Evolutionary conservation across 2,797 vertebrate genomes (phyloP).

Genomic region (Falco peregrinus): DNA sequence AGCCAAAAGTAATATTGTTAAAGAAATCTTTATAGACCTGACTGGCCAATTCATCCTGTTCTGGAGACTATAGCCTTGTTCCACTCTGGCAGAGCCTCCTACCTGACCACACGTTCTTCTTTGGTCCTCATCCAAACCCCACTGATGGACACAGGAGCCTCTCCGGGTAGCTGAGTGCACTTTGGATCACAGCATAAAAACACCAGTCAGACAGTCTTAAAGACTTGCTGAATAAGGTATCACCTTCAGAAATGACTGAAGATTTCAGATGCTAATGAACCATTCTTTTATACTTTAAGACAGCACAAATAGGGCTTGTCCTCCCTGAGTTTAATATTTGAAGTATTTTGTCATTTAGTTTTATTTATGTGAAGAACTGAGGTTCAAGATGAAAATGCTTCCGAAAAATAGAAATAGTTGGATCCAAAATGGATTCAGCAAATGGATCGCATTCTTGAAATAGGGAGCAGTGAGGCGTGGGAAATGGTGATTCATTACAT

Average conservation of each 20-base stretch:
- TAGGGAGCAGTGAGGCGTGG: background rate
- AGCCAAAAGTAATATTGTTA: conserved; percentile 49
- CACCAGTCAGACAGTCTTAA: background rate
- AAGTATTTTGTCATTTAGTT: background rate
- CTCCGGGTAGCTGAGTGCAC: background rate
- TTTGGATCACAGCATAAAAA: background rate
- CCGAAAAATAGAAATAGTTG: background rate
- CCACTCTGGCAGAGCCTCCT: background rate
- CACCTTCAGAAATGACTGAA: background rate
- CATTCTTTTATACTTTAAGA: background rate
- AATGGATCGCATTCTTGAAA: background rate
- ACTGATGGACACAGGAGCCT: background rate
- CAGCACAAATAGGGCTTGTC: background rate
- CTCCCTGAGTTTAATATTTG: background rate
- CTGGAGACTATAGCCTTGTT: background rate
- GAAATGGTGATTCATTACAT: background rate
- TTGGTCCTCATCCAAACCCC: conserved; percentile 5
- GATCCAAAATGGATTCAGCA: background rate
- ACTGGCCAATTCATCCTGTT: conserved; percentile 19
- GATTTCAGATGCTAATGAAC: background rate
- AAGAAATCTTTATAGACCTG: conserved; percentile 21
- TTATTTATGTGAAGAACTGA: background rate
- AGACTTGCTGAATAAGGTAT: background rate
- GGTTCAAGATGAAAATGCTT: background rate
- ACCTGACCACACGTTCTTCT: background rate